Evolutionary conservation across 2,888 invertebrate genomes (phyloP).

Genomic region (Tetranychus truncatus): DNA sequence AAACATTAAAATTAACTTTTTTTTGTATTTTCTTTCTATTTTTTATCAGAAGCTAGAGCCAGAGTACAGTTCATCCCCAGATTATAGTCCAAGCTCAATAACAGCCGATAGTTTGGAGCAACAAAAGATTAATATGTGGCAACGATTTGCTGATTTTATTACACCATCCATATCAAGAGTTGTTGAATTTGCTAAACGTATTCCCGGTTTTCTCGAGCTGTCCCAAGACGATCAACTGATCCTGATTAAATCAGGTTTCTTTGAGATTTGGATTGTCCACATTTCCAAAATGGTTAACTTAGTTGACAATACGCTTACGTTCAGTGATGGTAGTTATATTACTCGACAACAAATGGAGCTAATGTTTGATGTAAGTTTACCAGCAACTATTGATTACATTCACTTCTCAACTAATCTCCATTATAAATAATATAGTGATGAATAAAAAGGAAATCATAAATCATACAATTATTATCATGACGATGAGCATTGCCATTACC

Average conservation of each 20-base stretch:
- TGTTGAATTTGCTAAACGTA: slow-evolving; percentile 85
- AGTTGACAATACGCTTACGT: slow-evolving; percentile 49
- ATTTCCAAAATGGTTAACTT: slow-evolving; percentile 59
- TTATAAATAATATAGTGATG: too few relatives aligned
- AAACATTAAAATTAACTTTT: neutral
- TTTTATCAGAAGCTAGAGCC: slow-evolving; percentile 25
- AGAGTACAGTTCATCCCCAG: slow-evolving; percentile 21
- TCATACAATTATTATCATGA: too few relatives aligned
- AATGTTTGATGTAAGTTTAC: slow-evolving; percentile 60
- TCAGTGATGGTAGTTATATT: slow-evolving; percentile 72
- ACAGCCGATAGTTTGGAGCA: slow-evolving; percentile 39
- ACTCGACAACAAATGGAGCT: slow-evolving; percentile 61
- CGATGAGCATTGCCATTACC: too few relatives aligned
- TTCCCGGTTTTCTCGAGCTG: slow-evolving; percentile 71
- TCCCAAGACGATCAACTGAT: slow-evolving; percentile 91
- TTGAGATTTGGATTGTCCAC: slow-evolving; percentile 83
- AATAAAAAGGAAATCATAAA: too few relatives aligned
- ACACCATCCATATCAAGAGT: slow-evolving; percentile 79
- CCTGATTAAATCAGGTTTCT: slow-evolving; percentile 85
- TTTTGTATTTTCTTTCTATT: slow-evolving; percentile 14
- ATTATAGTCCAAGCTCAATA: slow-evolving; percentile 17
- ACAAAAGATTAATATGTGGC: slow-evolving; percentile 66
- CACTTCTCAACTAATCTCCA: neutral
- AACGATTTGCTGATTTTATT: slow-evolving; percentile 62
- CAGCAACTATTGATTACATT: neutral